Evolutionary conservation across 1,140 invertebrate species (phyloP).

Genomic region (Drosophila kepulauana): DNA sequence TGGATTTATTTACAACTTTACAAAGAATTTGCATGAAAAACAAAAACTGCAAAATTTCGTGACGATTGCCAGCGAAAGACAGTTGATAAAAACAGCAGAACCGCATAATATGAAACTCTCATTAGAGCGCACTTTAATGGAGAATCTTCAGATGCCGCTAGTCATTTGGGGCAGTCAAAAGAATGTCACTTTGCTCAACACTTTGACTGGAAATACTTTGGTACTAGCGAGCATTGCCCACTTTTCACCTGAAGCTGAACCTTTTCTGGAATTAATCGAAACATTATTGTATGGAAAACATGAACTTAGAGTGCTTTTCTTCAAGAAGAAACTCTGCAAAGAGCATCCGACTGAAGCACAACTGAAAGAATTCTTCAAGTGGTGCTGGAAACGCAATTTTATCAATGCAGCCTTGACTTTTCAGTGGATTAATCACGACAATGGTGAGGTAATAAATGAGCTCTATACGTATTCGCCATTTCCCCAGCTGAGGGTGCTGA

Average conservation of each 20-base stretch:
- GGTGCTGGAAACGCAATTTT: slow-evolving; percentile 61
- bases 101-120: slow-evolving; percentile 5
- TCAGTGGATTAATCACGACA: not conserved
- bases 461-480: slow-evolving; percentile 62
- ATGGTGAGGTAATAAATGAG: slow-evolving; percentile 6
- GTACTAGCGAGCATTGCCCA: slow-evolving; percentile 40
- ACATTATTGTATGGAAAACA: slow-evolving; percentile 42
- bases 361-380: slow-evolving; percentile 46
- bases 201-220: slow-evolving; percentile 36
- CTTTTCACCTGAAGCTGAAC: slow-evolving; percentile 30
- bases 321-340: not conserved
- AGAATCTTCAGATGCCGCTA: slow-evolving; percentile 44
- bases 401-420: slow-evolving; percentile 52
- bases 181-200: slow-evolving; percentile 13
- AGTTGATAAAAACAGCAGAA: not conserved
- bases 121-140: slow-evolving; percentile 45
- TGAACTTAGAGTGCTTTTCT: slow-evolving; percentile 49
- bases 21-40: not conserved
- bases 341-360: not conserved
- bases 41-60: slow-evolving; percentile 14
- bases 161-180: slow-evolving; percentile 40
- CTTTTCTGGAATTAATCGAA: slow-evolving; percentile 41
- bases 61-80: not conserved
- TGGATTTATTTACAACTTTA: slow-evolving; percentile 8
- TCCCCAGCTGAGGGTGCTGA: slow-evolving; percentile 39